Percentiles rank a stretch among this genome's conserved stretches.
These are phyloP conservation scores for Drosophila pseudoananassae DNA, from an alignment of 1,140 invertebrate genomes.

Conservation along the genomic window DNA sequence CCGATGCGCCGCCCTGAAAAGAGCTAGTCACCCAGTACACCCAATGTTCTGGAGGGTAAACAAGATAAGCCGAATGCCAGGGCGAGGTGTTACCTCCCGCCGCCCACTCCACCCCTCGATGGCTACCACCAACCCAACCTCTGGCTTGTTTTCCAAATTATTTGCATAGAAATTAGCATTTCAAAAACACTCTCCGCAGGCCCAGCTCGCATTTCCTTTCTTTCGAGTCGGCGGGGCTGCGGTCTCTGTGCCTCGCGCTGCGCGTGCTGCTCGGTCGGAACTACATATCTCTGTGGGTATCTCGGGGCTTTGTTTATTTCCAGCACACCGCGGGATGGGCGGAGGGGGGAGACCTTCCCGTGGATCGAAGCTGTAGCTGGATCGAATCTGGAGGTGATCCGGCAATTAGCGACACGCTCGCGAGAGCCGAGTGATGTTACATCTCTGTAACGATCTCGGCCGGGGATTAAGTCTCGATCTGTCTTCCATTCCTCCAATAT, in stretches of 20 bases:
- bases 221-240: conserved; percentile 13
- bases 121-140: conserved; percentile 1
- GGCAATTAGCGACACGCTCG: conserved; percentile 61
- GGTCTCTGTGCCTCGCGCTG: conserved; percentile 27
- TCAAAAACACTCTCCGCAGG: conserved; percentile 50
- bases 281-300: conserved; percentile 27
- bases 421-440: conserved; percentile 18
- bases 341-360: background rate
- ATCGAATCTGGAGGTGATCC: conserved; percentile 50
- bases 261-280: conserved; percentile 59
- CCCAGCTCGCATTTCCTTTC: conserved; percentile 28
- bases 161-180: conserved; percentile 79
- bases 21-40: conserved; percentile 20
- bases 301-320: conserved; percentile 51
- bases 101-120: no score
- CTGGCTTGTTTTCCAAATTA: conserved; percentile 64
- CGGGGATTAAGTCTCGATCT: background rate
- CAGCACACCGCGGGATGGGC: conserved; percentile 17
- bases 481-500: no score
- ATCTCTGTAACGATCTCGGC: conserved; percentile 5
- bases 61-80: conserved; percentile 69
- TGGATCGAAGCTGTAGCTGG: background rate
- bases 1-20: conserved; percentile 18
- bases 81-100: conserved; percentile 54
- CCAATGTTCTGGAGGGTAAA: conserved; percentile 32